Evolutionary conservation across 2,888 invertebrate genomes (phyloP), one percentile per base, ranked within the genome.

Genomic region (Aleiodes testaceus): DNA sequence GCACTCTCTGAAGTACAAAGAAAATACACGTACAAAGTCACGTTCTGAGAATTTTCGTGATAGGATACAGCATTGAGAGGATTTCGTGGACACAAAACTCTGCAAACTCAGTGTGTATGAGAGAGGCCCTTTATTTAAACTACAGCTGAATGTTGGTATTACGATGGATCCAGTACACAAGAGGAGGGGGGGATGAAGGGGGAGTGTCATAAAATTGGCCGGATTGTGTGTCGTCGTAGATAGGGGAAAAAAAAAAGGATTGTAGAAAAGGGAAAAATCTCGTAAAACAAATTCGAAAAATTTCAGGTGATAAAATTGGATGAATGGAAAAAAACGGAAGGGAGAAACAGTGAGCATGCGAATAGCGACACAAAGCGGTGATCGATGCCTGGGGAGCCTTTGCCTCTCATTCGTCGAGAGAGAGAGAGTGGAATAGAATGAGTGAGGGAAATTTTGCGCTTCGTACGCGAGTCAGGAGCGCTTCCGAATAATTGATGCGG

Each of bases 401-500:
- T 26, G 50, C 42, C n/a, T 49, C 69, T 50, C 50, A 42, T 22
- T 18, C 55, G 18, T 49, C 26, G 18, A 66, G 52, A 53, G 3
- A 26, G 26, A 26, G 26, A 42, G 63, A 73, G 49, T 18, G 59
- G 50, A 30, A 4, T 65, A 47, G 16, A 20, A 22, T 49, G 55
- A 44, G 66, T 22, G 61, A 70, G 26, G 14, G 55, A 74, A 66
- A 67, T 69, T 69, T 50, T 66, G 69, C 53, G 47, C 67, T 74
- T 72, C 74, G 77, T 75, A 77, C 72, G 69, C 77, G 73, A 75
- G 77, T 75, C 75, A 77, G 72, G 73, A 73, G 70, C 72, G 69
- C 52, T 72, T 70, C 55, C 68, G 75, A 77, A 77, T 77, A 77
- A 77, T 75, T 75, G 75, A 77, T 77, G 74, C 75, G 70, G 69